A percentile compares a stretch with the other conserved stretches of the same genome.
Evolutionary conservation across 2,888 invertebrate genomes (phyloP).

Genomic region (Nephrotoma guestfalica): DNA sequence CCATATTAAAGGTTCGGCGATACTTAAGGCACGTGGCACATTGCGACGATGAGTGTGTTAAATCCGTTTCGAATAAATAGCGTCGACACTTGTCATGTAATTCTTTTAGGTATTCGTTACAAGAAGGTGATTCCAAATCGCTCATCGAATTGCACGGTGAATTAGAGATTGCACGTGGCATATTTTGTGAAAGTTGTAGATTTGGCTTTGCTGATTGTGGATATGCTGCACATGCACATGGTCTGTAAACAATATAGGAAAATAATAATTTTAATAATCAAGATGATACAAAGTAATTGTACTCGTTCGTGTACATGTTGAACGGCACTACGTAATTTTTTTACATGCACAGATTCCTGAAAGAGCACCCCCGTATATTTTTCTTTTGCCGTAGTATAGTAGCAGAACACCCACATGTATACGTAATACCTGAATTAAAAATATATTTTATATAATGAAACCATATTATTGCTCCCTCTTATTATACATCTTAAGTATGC

Average conservation of each 20-base stretch:
- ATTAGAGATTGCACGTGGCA: background rate
- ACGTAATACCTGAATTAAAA: background rate
- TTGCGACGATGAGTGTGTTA: background rate
- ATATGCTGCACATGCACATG: background rate
- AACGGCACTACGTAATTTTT: background rate
- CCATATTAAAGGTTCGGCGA: background rate
- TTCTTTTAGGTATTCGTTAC: background rate
- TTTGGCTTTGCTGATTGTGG: background rate
- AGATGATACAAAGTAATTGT: too few relatives aligned
- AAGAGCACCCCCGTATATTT: background rate
- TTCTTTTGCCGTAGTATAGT: background rate
- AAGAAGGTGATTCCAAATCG: background rate
- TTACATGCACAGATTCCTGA: background rate
- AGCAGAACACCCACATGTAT: background rate
- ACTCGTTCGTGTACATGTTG: background rate
- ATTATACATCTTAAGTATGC: background rate
- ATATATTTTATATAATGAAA: background rate
- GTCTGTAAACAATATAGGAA: background rate
- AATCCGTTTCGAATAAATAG: background rate
- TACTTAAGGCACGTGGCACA: background rate
- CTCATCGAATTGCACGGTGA: background rate
- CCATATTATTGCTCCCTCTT: background rate
- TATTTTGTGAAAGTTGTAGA: background rate
- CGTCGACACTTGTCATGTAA: background rate
- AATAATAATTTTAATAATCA: background rate